These are phyloP conservation scores for Epizoanthus scotinus DNA, from an alignment of 92 coral and sea anemone species.

Conservation along the genomic window DNA sequence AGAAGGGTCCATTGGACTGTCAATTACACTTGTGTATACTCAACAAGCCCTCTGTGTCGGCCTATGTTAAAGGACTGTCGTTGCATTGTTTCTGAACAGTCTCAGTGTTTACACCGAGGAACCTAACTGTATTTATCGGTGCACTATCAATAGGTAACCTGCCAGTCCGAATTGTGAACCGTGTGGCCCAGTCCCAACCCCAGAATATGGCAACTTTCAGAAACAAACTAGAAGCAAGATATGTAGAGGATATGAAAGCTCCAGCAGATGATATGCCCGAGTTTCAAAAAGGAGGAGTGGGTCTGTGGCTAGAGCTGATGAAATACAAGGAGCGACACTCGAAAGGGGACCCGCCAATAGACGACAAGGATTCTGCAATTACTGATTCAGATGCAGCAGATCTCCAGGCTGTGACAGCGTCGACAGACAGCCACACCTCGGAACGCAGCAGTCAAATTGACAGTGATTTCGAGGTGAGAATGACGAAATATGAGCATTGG, in stretches of 20 bases:
- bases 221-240: conserved; percentile 68
- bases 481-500: not conserved
- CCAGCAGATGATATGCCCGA: conserved; percentile 49
- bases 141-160: conserved; percentile 66
- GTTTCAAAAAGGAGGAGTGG: conserved; percentile 56
- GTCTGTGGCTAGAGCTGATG: conserved; percentile 66
- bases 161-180: conserved; percentile 85
- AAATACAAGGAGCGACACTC: conserved; percentile 50
- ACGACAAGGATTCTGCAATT: conserved; percentile 33
- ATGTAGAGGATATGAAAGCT: conserved; percentile 64
- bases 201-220: conserved; percentile 79
- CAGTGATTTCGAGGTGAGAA: conserved; percentile 34
- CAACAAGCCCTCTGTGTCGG: too few species aligned
- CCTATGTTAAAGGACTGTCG: too few species aligned
- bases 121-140: not conserved
- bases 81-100: too few species aligned
- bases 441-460: not conserved
- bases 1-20: too few species aligned
- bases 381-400: conserved; percentile 16
- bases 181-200: conserved; percentile 90
- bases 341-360: not conserved
- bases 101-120: not conserved
- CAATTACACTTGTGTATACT: too few species aligned
- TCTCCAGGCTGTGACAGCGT: not conserved
- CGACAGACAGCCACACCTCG: not conserved